phyloP scores from a whole-genome alignment of 1,140 invertebrate species.

The Aricia agestis region DNA sequence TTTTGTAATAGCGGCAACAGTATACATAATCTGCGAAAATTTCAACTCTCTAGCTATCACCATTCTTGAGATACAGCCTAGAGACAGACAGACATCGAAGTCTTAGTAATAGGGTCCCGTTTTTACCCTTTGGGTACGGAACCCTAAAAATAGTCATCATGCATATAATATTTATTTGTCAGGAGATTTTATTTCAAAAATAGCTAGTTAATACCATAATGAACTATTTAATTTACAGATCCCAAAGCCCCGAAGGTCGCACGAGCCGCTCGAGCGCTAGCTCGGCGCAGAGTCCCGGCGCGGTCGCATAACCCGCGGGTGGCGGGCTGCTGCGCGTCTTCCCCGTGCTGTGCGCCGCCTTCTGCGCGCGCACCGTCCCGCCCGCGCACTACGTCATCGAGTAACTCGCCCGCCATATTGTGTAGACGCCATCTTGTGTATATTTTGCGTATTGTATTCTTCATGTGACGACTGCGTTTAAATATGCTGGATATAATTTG shows the following conservation, averaged over 20 bases:
- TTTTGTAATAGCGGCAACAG: too few species aligned
- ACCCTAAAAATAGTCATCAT: too few species aligned
- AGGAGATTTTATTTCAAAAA: too few species aligned
- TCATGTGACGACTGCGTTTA: not conserved
- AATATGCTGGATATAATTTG: not conserved
- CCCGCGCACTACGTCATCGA: slow-evolving; percentile 46
- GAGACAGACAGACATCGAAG: too few species aligned
- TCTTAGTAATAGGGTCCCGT: too few species aligned
- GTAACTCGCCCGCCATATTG: slow-evolving; percentile 25
- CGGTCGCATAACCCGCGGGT: slow-evolving; percentile 19
- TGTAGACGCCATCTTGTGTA: not conserved
- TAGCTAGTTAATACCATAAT: not conserved
- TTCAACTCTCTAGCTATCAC: too few species aligned
- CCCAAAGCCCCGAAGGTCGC: slow-evolving; percentile 55
- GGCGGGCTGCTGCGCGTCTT: slow-evolving; percentile 55
- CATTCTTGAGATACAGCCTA: too few species aligned
- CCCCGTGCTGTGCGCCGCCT: slow-evolving; percentile 56
- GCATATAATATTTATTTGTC: too few species aligned
- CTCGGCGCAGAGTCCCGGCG: slow-evolving; percentile 30
- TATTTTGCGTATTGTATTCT: not conserved
- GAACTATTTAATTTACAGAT: slow-evolving; percentile 35
- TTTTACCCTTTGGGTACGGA: too few species aligned
- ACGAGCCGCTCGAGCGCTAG: slow-evolving; percentile 44
- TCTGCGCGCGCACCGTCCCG: slow-evolving; percentile 49
- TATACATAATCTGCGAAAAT: too few species aligned